Evolutionary conservation across 2,113 vertebrate genomes (phyloP).

Genomic region (Noturus placidus): DNA sequence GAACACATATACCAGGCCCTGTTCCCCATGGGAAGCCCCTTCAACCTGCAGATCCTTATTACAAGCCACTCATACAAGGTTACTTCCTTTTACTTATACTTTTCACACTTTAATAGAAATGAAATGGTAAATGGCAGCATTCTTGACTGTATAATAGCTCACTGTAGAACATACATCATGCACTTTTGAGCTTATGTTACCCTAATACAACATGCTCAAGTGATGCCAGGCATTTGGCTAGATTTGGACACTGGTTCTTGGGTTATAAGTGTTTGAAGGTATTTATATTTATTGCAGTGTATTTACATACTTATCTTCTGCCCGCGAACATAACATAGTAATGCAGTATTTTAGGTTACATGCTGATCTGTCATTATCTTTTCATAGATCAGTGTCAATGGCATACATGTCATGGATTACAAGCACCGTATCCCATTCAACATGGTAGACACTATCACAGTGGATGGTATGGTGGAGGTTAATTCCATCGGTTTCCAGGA

Average conservation of each 20-base stretch:
- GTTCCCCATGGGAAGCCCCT: conserved; percentile 63
- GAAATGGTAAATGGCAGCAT: not conserved
- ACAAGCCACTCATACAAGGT: conserved; percentile 66
- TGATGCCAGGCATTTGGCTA: not conserved
- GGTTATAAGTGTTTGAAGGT: not conserved
- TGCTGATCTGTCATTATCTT: not conserved
- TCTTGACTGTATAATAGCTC: not conserved
- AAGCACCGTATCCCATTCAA: conserved; percentile 65
- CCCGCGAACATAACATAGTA: not conserved
- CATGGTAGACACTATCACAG: conserved; percentile 58
- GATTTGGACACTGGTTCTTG: not conserved
- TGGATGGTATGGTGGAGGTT: conserved; percentile 68
- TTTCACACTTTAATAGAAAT: not conserved
- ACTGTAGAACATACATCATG: not conserved
- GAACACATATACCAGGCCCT: conserved; percentile 68
- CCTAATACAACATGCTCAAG: not conserved
- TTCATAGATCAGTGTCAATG: conserved; percentile 74
- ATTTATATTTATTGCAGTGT: not conserved
- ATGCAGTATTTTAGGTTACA: not conserved
- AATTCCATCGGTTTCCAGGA: conserved; percentile 67
- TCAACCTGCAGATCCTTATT: conserved; percentile 73
- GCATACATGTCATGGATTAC: conserved; percentile 62
- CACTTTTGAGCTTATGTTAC: not conserved
- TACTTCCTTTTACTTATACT: not conserved
- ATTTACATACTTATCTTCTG: not conserved